Base-by-base conservation (phyloP, 2,888 invertebrate genomes). In the Oxycera nigricornis region DNA sequence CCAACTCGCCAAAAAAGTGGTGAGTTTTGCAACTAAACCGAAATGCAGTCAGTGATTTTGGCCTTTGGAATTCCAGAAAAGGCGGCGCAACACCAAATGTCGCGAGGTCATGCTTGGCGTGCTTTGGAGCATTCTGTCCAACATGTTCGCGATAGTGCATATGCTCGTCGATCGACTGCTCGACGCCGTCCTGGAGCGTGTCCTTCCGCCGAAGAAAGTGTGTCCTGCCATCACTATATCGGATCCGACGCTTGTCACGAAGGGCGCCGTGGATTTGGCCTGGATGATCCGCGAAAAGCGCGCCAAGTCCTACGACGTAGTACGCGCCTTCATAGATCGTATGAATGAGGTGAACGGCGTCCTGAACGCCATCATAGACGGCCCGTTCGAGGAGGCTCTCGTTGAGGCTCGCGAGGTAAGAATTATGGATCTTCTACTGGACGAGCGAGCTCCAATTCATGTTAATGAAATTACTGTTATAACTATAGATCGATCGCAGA, bases 331-430 rank as follows among this genome's bases (percentile, higher is more conserved):
- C 82, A 92, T 94, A 77, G 90, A 92, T 62, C 88, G 96, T 79
- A 94, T 95, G 62, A 89, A 91, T 77, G 88, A 89, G 81, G 79
- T 82, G 0, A 95, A 97, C 83, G 87, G 88, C 0, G 82, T 92
- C 14, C 80, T 96, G 52, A 97, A 97, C 85, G 92, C 95, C 0
- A 88, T 97, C 0, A 93, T 95, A 0, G 94, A 94, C 79, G 90
- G 94, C 41, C 88, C 95, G 72, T 97, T 91, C 82, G 87, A 90
- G 7, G 91, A 88, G 2, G 96, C 97, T 0, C 81, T 97, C 0
- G 85, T 90, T 61, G 94, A 96, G 80, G 96, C 97, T 0, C 87
- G 87, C 74, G 86, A 87, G n/a, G n/a, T n/a, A n/a, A n/a, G n/a
- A n/a, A n/a, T n/a, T n/a, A n/a, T n/a, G 75, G n/a, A n/a, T n/a